Evolutionary conservation across 2,113 vertebrate genomes (phyloP), one percentile per base, ranked within the genome.

Genomic region (Seriola dumerili): DNA sequence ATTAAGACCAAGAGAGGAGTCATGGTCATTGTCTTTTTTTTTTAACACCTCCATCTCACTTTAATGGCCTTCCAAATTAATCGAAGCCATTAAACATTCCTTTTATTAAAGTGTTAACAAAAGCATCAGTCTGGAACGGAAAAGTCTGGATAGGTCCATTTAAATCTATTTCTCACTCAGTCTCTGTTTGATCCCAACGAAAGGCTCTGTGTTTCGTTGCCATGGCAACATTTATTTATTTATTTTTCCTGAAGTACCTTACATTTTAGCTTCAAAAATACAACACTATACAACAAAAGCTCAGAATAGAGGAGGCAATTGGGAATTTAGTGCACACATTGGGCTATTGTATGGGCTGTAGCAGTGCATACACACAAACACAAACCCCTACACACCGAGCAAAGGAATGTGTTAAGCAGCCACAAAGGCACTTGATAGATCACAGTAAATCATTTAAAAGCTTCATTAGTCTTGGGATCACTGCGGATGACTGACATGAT

Each of bases 141-240:
- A 81, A 73, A 68, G 55, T 59, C 84, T 36, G 5, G 36, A 89
- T 69, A 66, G 66, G 61, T 88, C 87, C 85, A 85, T 93, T 93
- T 90, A 81, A 89, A 91, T 91, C 84, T 84, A 79, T 83, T 87
- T 93, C 89, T 91, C 91, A 69, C 88, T 87, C 93, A 74, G 77
- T 89, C 84, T 76, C 55, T 88, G 81, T 81, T 80, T 88, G 63
- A 92, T 93, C 72, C 44, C 72, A 88, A 89, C 86, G 55, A 86
- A 29, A 66, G 83, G 85, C 87, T 91, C 93, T 91, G 90, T 92
- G 85, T 94, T 94, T 82, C 44, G 94, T 95, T 94, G 85, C 91
- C 91, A 93, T 95, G 91, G 93, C 73, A 94, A 95, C 92, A 21
- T 69, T 89, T 86, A 67, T 46, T 66, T 52, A 1, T 70, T 69